phyloP scores from a whole-genome alignment of 2,113 vertebrate species.

The Orientallactaga bullata region DNA sequence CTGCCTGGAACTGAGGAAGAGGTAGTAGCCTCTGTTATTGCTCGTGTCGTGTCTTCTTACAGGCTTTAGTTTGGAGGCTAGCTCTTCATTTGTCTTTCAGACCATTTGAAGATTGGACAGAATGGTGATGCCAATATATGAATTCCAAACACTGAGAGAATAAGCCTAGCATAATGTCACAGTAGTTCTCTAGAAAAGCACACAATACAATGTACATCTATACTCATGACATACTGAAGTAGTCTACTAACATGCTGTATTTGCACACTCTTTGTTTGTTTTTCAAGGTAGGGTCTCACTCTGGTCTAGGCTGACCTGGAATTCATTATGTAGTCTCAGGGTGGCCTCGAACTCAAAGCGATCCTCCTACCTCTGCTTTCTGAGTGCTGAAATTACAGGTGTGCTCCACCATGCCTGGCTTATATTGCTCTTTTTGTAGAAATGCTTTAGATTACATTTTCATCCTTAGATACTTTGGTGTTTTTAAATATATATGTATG shows the following conservation, averaged over 20 bases:
- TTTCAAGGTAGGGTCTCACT: too few relatives aligned
- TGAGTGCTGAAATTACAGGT: too few relatives aligned
- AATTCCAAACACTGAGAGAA: background rate
- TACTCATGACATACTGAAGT: background rate
- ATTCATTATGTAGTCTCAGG: too few relatives aligned
- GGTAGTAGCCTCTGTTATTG: background rate
- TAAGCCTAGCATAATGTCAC: background rate
- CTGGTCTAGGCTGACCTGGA: too few relatives aligned
- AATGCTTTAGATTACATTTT: conserved; percentile 13
- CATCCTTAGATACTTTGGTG: background rate
- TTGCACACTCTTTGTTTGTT: too few relatives aligned
- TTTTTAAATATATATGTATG: background rate
- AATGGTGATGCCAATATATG: background rate
- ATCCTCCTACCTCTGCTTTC: too few relatives aligned
- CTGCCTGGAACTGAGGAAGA: background rate
- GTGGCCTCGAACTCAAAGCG: too few relatives aligned
- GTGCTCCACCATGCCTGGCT: too few relatives aligned
- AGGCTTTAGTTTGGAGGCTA: background rate
- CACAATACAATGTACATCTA: background rate
- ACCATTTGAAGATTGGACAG: conserved; percentile 8
- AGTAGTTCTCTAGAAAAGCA: background rate
- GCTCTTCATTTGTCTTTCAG: background rate
- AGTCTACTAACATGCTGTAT: background rate
- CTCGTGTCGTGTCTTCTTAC: too few relatives aligned
- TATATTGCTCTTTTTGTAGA: background rate